phyloP scores from a whole-genome alignment of 1,140 invertebrate genomes.

The Drepana arcuata region DNA sequence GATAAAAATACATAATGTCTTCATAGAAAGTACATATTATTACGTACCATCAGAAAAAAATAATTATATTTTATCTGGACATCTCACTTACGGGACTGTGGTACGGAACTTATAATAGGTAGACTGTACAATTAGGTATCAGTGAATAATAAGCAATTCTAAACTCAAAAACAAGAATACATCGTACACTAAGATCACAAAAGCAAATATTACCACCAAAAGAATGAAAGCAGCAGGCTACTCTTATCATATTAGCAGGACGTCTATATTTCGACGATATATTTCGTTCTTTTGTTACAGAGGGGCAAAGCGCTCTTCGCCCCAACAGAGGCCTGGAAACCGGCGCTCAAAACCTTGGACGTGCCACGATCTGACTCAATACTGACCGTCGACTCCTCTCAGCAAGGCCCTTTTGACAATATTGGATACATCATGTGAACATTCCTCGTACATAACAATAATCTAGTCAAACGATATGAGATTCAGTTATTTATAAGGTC shows the following conservation, averaged over 20 bases:
- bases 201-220: background rate
- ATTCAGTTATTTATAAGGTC: background rate
- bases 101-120: no score
- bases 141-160: background rate
- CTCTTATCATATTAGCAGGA: background rate
- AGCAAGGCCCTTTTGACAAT: constrained; percentile 28
- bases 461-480: background rate
- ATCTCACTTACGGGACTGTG: no score
- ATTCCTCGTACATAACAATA: background rate
- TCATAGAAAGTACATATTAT: no score
- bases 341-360: constrained; percentile 29
- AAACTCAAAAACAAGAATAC: background rate
- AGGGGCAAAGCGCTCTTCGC: constrained; percentile 48
- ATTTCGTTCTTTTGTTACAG: constrained; percentile 28
- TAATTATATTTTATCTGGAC: no score
- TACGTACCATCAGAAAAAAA: no score
- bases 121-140: no score
- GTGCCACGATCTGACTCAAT: constrained; percentile 23
- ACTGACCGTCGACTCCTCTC: constrained; percentile 9
- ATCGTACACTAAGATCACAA: background rate
- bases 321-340: constrained; percentile 69
- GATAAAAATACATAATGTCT: background rate
- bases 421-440: constrained; percentile 32
- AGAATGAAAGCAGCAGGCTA: background rate
- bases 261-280: background rate